Evolutionary conservation across 2,888 invertebrate genomes (phyloP).

Genomic region (Cephus runcator): DNA sequence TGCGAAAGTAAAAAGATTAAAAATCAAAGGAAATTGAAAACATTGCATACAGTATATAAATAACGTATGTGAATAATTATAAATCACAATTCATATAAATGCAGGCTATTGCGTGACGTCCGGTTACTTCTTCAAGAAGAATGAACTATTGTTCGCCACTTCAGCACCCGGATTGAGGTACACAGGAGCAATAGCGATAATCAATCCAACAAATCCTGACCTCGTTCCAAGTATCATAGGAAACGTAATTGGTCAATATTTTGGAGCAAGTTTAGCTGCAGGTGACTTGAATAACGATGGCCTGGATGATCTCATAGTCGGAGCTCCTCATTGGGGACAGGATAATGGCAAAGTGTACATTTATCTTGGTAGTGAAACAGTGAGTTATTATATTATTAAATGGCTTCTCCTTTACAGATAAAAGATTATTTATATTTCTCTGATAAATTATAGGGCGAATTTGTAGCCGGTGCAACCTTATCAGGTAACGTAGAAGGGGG

Average conservation of each 20-base stretch:
- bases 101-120: conserved; percentile 50
- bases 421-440: not conserved
- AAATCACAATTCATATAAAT: not conserved
- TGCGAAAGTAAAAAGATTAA: too few relatives aligned
- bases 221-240: conserved; percentile 14
- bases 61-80: not conserved
- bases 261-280: conserved; percentile 50
- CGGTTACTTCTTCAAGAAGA: conserved; percentile 42
- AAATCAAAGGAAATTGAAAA: too few relatives aligned
- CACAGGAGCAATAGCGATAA: conserved; percentile 35
- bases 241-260: conserved; percentile 47
- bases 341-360: conserved; percentile 51
- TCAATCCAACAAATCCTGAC: not conserved
- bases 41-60: not conserved
- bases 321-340: conserved; percentile 53
- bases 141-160: conserved; percentile 36
- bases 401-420: not conserved
- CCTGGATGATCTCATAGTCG: conserved; percentile 51
- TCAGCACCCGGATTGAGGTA: conserved; percentile 49
- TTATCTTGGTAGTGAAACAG: conserved; percentile 34
- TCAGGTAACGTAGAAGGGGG: conserved; percentile 63
- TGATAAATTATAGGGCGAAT: conserved; percentile 26
- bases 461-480: conserved; percentile 25
- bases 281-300: conserved; percentile 55
- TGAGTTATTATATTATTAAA: not conserved